A percentile compares a stretch with the other conserved stretches of the same genome.
phyloP scores from a whole-genome alignment of 2,888 invertebrate genomes.

The Plebejus melissa region DNA sequence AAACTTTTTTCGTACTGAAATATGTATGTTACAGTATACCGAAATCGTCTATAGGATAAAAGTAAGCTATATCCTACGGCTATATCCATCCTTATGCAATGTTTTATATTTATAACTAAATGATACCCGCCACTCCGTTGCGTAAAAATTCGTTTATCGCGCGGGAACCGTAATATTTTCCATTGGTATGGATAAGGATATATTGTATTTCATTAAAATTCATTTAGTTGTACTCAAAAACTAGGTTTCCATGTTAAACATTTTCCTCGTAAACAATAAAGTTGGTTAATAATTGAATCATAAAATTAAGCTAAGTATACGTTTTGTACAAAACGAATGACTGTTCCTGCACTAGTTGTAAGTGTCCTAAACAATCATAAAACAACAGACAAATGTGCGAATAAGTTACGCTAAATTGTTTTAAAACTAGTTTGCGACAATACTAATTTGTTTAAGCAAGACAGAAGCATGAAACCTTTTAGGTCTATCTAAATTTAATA shows the following conservation, averaged over 20 bases:
- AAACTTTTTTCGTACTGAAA: background rate
- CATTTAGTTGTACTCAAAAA: too few relatives aligned
- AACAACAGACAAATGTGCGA: slow-evolving; percentile 11
- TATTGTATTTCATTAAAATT: too few relatives aligned
- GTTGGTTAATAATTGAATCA: background rate
- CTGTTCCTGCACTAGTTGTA: background rate
- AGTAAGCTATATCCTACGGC: too few relatives aligned
- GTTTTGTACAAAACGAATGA: background rate
- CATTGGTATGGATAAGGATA: too few relatives aligned
- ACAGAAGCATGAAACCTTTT: background rate
- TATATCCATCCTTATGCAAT: too few relatives aligned
- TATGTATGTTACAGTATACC: background rate
- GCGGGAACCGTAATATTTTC: too few relatives aligned
- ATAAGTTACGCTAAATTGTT: slow-evolving; percentile 15
- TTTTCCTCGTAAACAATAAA: background rate
- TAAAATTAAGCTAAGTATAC: background rate
- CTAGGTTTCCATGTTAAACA: background rate
- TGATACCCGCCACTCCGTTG: too few relatives aligned
- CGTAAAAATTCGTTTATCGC: too few relatives aligned
- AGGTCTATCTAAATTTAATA: background rate
- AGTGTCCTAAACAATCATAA: slow-evolving; percentile 4
- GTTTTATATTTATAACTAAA: too few relatives aligned
- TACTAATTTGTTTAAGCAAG: slow-evolving; percentile 1
- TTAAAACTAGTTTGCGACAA: slow-evolving; percentile 17
- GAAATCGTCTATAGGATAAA: too few relatives aligned